These are phyloP conservation scores for silkworm (Bombyx mori) DNA, from an alignment of 1,140 invertebrate genomes.

Conservation along the genomic window ASM3026992v2 NC_085118.1:8272001-8272500, in stretches of 20 bases:
- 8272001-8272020: slow-evolving; percentile 22
- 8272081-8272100: no score
- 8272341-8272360: slow-evolving; percentile 26
- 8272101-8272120: no score
- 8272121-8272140: no score
- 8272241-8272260: no score
- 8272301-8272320: neutral
- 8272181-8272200: no score
- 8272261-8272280: no score
- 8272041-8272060: slow-evolving; percentile 1
- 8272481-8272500: slow-evolving; percentile 58
- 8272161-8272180: no score
- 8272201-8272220: no score
- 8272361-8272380: slow-evolving; percentile 50
- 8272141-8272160: no score
- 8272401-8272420: slow-evolving; percentile 51
- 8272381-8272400: slow-evolving; percentile 49
- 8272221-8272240: no score
- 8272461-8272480: slow-evolving; percentile 61
- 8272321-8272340: slow-evolving; percentile 3
- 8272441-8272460: slow-evolving; percentile 52
- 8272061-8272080: slow-evolving; percentile 5
- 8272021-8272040: slow-evolving; percentile 4
- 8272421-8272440: slow-evolving; percentile 67
- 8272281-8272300: no score